phyloP scores from a whole-genome alignment of 2,797 vertebrate genomes.

The Argyrosomus regius region DNA sequence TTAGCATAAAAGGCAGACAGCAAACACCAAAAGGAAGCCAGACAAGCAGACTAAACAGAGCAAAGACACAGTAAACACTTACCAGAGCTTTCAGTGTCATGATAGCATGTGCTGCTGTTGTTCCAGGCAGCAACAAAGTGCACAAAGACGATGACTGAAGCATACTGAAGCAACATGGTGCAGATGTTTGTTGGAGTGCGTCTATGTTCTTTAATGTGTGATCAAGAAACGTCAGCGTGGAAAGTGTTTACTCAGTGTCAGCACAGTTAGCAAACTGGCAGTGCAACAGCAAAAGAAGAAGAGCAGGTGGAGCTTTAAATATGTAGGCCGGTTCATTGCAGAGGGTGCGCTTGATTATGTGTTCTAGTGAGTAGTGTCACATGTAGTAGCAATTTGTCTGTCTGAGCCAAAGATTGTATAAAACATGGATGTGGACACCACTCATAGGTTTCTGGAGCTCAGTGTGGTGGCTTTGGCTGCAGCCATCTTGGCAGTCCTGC shows the following conservation, averaged over 20 bases:
- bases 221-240: no score
- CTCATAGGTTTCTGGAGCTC: no score
- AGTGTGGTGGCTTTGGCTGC: no score
- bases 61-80: not conserved
- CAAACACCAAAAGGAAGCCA: conserved; percentile 1
- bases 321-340: not conserved
- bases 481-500: no score
- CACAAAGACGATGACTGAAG: not conserved
- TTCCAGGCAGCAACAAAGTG: not conserved
- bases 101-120: not conserved
- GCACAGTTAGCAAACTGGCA: not conserved
- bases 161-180: not conserved
- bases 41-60: not conserved
- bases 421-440: no score
- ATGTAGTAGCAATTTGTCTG: not conserved
- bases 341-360: conserved; percentile 16
- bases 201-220: no score
- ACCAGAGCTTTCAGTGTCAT: not conserved
- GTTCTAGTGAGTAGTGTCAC: not conserved
- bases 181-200: no score
- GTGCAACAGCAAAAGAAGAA: not conserved
- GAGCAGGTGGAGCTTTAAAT: not conserved
- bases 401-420: not conserved
- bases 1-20: not conserved
- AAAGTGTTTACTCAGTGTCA: no score